phyloP scores from a whole-genome alignment of 2,797 vertebrate species.

The Sebastes variabilis region DNA sequence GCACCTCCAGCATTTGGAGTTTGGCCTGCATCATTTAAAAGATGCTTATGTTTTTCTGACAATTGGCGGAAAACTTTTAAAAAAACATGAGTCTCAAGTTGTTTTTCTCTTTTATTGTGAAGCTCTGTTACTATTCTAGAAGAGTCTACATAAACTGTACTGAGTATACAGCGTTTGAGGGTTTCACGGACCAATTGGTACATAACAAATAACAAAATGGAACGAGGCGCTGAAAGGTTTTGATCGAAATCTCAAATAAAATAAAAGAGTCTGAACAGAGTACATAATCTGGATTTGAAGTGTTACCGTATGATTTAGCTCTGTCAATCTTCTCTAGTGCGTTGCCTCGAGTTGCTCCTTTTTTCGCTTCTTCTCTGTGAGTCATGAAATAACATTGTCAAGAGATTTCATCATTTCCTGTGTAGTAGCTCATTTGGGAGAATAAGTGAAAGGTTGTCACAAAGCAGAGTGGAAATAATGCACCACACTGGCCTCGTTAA shows the following conservation, averaged over 20 bases:
- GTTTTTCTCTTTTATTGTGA: background rate
- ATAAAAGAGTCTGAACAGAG: background rate
- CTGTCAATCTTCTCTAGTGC: background rate
- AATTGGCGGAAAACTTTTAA: accelerated
- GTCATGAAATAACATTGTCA: conserved; percentile 37
- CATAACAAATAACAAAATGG: background rate
- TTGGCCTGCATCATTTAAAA: background rate
- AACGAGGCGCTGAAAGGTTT: background rate
- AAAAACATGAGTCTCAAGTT: background rate
- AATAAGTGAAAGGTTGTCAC: conserved; percentile 36
- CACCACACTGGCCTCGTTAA: conserved; percentile 26
- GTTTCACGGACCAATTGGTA: background rate
- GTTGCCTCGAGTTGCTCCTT: conserved; percentile 22
- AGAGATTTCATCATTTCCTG: conserved; percentile 50
- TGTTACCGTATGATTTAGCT: background rate
- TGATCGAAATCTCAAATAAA: background rate
- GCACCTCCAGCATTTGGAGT: background rate
- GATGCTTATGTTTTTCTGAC: background rate
- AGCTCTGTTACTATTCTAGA: background rate
- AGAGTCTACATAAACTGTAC: background rate
- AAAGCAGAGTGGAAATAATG: conserved; percentile 34
- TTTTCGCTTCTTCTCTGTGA: conserved; percentile 2
- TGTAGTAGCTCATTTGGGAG: conserved; percentile 43
- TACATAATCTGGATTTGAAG: background rate
- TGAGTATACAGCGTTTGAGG: background rate